phyloP scores from a whole-genome alignment of 2,888 invertebrate species.

The Orthosia gothica region DNA sequence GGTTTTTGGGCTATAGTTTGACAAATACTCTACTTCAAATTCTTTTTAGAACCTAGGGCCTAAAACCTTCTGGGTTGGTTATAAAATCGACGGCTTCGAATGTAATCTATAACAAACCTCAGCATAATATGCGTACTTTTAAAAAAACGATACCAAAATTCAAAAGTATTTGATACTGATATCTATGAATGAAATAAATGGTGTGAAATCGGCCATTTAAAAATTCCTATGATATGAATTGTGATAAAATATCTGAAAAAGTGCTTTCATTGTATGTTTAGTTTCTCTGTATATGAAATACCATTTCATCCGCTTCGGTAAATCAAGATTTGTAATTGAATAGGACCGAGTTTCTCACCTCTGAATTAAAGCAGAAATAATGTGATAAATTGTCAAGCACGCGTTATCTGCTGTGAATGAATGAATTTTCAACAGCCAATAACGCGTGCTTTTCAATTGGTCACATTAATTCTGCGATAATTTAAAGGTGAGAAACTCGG shows the following conservation, averaged over 20 bases:
- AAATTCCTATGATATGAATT: neutral
- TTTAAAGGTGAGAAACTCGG: too few relatives aligned
- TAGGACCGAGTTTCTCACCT: too few relatives aligned
- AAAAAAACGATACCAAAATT: conserved; percentile 54
- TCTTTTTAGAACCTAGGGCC: too few relatives aligned
- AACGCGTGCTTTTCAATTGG: too few relatives aligned
- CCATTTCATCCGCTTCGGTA: neutral
- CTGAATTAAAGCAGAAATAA: too few relatives aligned
- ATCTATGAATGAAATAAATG: neutral
- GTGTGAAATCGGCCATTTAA: conserved; percentile 13
- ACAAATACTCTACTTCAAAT: too few relatives aligned
- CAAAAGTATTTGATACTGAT: conserved; percentile 42
- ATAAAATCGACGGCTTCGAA: neutral
- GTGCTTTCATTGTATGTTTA: conserved; percentile 14
- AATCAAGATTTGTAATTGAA: neutral
- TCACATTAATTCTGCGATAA: too few relatives aligned
- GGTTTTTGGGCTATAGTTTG: too few relatives aligned
- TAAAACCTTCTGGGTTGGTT: too few relatives aligned
- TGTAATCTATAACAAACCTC: neutral
- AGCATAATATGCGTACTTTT: neutral
- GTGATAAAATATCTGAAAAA: conserved; percentile 24
- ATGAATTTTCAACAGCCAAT: too few relatives aligned
- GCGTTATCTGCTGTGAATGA: too few relatives aligned
- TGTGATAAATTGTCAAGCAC: too few relatives aligned
- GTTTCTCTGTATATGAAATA: neutral